Conservation (phyloP, 2,888 invertebrate species). For the Panzeria rudis region DNA sequence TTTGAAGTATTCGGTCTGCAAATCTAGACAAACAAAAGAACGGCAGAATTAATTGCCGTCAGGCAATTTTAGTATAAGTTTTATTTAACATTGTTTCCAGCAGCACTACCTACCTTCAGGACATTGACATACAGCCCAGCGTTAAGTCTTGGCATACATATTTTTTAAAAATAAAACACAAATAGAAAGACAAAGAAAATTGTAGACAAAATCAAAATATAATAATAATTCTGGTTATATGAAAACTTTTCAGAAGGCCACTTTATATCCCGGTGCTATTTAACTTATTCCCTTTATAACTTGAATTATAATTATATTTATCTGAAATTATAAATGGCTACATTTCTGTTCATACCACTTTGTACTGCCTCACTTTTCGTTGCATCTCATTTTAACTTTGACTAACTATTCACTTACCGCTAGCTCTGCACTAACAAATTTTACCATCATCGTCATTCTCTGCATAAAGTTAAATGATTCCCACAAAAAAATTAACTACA, state of each 20-base stretch:
- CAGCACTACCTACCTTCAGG: constrained; percentile 11
- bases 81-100: background rate
- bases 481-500: constrained; percentile 23
- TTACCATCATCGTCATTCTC: constrained; percentile 25
- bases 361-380: background rate
- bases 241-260: constrained; percentile 1
- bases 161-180: background rate
- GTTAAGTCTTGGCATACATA: background rate
- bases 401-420: constrained; percentile 23
- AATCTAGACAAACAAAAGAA: background rate
- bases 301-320: constrained; percentile 31
- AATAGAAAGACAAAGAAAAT: background rate
- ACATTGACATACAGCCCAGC: constrained; percentile 14
- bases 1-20: background rate
- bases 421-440: background rate
- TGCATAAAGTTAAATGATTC: constrained; percentile 54
- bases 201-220: background rate
- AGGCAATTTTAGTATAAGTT: background rate
- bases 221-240: background rate
- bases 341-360: constrained; percentile 10
- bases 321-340: constrained; percentile 34
- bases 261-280: constrained; percentile 3
- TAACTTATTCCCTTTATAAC: constrained; percentile 34
- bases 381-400: constrained; percentile 44
- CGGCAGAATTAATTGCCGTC: constrained; percentile 50